Base-by-base conservation (phyloP, 2,113 vertebrate genomes). In the Hemiscyllium ocellatum region DNA sequence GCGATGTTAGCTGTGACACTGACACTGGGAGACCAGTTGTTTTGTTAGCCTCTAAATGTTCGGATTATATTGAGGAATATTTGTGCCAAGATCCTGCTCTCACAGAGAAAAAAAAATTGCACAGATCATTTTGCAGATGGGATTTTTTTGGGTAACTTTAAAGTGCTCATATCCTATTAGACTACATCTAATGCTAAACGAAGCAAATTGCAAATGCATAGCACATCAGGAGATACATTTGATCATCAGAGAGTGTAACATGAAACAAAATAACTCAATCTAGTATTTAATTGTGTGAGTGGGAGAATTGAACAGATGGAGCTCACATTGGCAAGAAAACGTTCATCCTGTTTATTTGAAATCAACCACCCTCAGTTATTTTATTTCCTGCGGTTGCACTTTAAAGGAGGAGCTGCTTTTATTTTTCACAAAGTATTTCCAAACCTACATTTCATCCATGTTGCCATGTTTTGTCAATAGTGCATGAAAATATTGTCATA, bases 261-360 rank as follows among this genome's bases (percentile, higher is more conserved):
- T 91, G 89, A 17, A 66, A 33, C 29, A 66, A n/a, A 83, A 83
- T 83, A 42, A 83, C 78, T 83, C 78, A 83, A 83, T 42, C n/a
- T 83, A 37, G 78, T 83, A 83, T 17, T 83, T 83, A 17, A 19
- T 83, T 37, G 76, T 83, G 17, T 91, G 89, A 66, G 89, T 91
- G 89, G 89, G 56, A 66, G 89, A 91, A 65, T 66, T 65, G 89
- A 4, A 91, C 89, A 91, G 89, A 91, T 91, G 89, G 89, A 91
- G 56, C 52, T 91, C 89, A 91, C 56, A 91, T 91, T 91, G 33
- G 56, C 15, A n/a, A 91, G 89, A 66, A 4, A n/a, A 19, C 17
- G 29, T 66, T 91, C 86, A 89, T 56, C 89, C 89, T 91, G 89
- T 91, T 91, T 65, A 33, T 66, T 91, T 91, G 65, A 66, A 66